Conservation (phyloP, 2,113 vertebrate species). For the Calyptomena viridis region DNA sequence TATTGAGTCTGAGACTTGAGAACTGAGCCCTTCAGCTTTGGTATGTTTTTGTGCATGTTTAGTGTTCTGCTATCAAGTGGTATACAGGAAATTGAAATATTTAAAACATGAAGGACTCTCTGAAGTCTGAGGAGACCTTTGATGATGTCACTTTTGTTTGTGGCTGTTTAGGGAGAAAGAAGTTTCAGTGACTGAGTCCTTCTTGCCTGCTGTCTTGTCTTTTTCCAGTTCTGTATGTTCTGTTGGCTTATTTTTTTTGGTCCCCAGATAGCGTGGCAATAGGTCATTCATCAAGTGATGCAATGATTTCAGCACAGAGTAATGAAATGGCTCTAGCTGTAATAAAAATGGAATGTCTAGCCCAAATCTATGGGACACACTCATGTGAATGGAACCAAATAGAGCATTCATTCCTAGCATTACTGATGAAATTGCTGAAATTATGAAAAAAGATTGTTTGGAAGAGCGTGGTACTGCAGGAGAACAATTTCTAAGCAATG, state of each 20-base stretch:
- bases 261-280: not conserved
- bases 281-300: not conserved
- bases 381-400: not conserved
- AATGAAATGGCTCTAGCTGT: not conserved
- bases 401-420: not conserved
- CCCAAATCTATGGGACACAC: not conserved
- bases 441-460: not conserved
- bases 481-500: not conserved
- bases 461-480: not conserved
- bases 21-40: not conserved
- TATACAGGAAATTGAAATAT: constrained; percentile 1
- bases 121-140: not conserved
- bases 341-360: constrained; percentile 42
- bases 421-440: not conserved
- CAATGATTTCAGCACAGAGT: not conserved
- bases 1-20: not conserved
- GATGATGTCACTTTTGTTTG: not conserved
- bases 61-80: not conserved
- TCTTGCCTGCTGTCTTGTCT: not conserved
- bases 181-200: not conserved
- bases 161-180: not conserved
- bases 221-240: not conserved
- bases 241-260: not conserved
- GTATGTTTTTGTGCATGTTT: not conserved
- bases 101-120: not conserved